These are phyloP conservation scores for Tinea semifulvella DNA, from an alignment of 2,888 invertebrate species.

Conservation along the genomic window DNA sequence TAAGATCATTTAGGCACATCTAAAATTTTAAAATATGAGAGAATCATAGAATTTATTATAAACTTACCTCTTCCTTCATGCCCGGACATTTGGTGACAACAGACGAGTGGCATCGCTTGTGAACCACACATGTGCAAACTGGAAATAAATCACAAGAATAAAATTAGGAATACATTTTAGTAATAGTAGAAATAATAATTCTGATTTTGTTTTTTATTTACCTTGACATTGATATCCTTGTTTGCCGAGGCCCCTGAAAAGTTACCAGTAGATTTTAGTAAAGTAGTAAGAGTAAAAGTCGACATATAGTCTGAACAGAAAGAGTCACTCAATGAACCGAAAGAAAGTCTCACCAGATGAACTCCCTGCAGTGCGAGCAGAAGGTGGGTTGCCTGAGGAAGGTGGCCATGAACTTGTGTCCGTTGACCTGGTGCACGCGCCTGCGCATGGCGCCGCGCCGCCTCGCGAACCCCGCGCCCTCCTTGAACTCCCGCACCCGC, in stretches of 20 bases:
- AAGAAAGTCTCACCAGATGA: slow-evolving; percentile 98
- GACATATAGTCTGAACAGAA: too few relatives aligned
- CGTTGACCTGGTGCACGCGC: slow-evolving; percentile 96
- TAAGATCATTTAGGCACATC: too few relatives aligned
- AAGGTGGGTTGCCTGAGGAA: slow-evolving; percentile 98
- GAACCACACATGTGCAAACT: slow-evolving; percentile 99
- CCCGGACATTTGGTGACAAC: slow-evolving; percentile 99
- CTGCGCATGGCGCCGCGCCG: slow-evolving; percentile 98
- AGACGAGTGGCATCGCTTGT: slow-evolving; percentile 96
- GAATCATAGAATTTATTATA: too few relatives aligned
- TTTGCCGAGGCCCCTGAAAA: slow-evolving; percentile 94
- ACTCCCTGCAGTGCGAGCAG: slow-evolving; percentile 99
- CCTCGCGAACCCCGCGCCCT: slow-evolving; percentile 93
- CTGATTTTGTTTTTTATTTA: slow-evolving; percentile 44
- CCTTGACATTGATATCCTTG: slow-evolving; percentile 99
- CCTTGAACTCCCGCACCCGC: slow-evolving; percentile 87
- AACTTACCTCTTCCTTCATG: slow-evolving; percentile 86
- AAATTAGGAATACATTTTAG: background rate
- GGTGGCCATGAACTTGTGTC: slow-evolving; percentile 99
- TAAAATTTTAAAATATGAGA: too few relatives aligned
- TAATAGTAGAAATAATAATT: background rate
- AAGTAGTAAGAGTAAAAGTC: too few relatives aligned
- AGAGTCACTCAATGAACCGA: too few relatives aligned
- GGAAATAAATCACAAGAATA: slow-evolving; percentile 33
- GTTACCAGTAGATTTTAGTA: too few relatives aligned